Evolutionary conservation across 30 jellyfish, hydroid and myxozoan genomes (phyloP).

Genomic region (Hydra vulgaris): DNA sequence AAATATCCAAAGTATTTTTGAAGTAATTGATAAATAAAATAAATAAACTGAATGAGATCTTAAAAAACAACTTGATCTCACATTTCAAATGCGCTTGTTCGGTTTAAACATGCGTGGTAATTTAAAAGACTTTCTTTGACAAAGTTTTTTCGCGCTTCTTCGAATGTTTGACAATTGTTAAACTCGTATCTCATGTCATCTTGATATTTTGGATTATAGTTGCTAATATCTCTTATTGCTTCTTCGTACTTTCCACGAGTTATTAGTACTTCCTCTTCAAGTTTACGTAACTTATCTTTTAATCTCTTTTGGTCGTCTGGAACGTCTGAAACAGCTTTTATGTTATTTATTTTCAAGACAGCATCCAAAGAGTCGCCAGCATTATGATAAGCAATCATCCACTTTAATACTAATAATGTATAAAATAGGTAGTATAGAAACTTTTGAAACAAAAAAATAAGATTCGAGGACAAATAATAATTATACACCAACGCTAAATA

Average conservation of each 20-base stretch:
- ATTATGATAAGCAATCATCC: constrained; percentile 57
- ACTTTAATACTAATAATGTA: constrained; percentile 35
- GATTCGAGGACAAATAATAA: too few species aligned
- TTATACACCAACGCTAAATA: too few species aligned
- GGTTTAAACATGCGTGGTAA: constrained; percentile 42
- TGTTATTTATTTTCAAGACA: background rate
- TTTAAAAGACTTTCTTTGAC: constrained; percentile 35
- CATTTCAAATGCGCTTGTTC: constrained; percentile 41
- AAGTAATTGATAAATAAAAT: background rate
- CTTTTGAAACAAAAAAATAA: too few species aligned
- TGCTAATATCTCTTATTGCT: constrained; percentile 55
- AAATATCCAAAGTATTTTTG: too few species aligned
- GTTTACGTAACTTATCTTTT: constrained; percentile 35
- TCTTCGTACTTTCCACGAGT: constrained; percentile 48
- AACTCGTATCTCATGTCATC: constrained; percentile 72
- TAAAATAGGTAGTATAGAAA: background rate
- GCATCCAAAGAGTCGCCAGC: constrained; percentile 36
- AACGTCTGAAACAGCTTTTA: constrained; percentile 26
- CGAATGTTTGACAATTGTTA: constrained; percentile 52
- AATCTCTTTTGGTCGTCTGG: constrained; percentile 36
- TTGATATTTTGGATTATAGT: constrained; percentile 51
- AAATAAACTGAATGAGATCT: background rate
- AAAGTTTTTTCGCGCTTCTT: constrained; percentile 40
- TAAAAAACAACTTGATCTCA: constrained; percentile 5
- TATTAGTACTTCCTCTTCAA: constrained; percentile 37